phyloP scores from a whole-genome alignment of 2,888 invertebrate genomes.

The Blastobasis lacticolella region DNA sequence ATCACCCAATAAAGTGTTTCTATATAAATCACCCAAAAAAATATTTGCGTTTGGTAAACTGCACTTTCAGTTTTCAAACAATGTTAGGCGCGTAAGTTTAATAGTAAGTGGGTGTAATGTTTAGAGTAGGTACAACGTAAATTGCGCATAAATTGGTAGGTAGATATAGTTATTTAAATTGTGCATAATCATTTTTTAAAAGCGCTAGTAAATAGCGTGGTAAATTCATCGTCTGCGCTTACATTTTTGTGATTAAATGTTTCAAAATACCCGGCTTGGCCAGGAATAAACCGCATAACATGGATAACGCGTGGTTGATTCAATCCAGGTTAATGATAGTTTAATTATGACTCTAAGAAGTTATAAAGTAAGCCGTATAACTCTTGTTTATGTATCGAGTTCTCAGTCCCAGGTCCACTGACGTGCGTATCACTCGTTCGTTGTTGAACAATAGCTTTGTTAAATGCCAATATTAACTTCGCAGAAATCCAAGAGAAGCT shows the following conservation, averaged over 20 bases:
- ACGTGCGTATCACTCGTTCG: neutral
- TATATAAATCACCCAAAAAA: too few species aligned
- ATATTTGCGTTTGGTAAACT: too few species aligned
- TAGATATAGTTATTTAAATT: too few species aligned
- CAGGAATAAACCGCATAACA: conserved; percentile 30
- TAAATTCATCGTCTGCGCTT: neutral
- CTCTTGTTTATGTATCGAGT: neutral
- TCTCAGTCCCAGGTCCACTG: neutral
- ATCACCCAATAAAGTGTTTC: too few species aligned
- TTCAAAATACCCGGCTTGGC: conserved; percentile 4
- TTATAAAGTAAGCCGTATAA: neutral
- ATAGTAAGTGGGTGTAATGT: too few species aligned
- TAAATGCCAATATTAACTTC: conserved; percentile 24
- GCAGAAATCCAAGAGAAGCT: conserved; percentile 23
- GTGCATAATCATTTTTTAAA: too few species aligned
- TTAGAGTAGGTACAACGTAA: too few species aligned
- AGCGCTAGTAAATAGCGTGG: neutral
- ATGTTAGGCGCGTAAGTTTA: too few species aligned
- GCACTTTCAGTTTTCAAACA: too few species aligned
- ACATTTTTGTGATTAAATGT: conserved; percentile 1
- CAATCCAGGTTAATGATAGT: conserved; percentile 9
- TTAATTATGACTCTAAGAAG: conserved; percentile 1
- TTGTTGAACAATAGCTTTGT: conserved; percentile 7
- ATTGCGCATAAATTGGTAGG: too few species aligned
- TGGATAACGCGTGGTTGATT: conserved; percentile 29